phyloP scores from a whole-genome alignment of 2,113 vertebrate species.

The Charadrius vociferus region DNA sequence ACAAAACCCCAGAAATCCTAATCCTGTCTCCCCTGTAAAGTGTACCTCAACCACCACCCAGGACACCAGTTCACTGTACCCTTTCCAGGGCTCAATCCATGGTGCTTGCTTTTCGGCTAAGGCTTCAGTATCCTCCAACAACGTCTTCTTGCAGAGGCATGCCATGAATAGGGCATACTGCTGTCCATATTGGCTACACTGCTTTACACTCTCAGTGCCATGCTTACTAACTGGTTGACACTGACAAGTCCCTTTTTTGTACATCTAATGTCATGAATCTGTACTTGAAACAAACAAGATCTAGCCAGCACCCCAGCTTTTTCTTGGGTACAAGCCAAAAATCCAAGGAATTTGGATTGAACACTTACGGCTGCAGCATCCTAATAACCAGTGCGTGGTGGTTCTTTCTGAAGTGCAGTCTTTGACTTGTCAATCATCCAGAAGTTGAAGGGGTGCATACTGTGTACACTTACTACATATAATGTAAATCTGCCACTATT shows the following conservation, averaged over 20 bases:
- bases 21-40: neutral
- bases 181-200: neutral
- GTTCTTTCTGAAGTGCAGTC: neutral
- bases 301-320: neutral
- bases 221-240: neutral
- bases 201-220: accelerated
- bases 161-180: neutral
- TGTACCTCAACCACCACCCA: neutral
- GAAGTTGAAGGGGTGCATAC: neutral
- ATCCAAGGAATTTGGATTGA: neutral
- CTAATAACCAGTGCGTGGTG: neutral
- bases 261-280: neutral
- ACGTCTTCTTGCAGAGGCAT: neutral
- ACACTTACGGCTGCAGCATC: neutral
- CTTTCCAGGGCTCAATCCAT: neutral
- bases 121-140: neutral
- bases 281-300: neutral
- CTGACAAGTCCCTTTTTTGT: neutral
- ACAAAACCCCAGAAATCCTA: neutral
- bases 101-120: neutral
- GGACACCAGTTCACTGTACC: neutral
- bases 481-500: neutral
- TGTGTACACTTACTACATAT: neutral
- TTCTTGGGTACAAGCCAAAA: neutral
- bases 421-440: neutral